These are phyloP conservation scores for Hymenochirus boettgeri DNA, from an alignment of 2,113 vertebrate genomes.

Conservation along the genomic window DNA sequence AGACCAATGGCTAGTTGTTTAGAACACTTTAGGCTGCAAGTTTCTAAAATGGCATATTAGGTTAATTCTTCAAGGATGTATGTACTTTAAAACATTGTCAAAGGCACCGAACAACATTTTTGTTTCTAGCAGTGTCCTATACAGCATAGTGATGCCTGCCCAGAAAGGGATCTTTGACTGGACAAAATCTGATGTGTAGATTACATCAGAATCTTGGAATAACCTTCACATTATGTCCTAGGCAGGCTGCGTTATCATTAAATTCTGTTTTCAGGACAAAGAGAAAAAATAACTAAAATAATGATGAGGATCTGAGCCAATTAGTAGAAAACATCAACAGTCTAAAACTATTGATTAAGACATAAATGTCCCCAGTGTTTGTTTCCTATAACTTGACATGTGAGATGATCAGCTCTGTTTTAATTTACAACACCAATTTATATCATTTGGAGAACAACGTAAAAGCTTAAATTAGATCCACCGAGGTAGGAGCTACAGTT, in stretches of 20 bases:
- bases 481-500: constrained; percentile 27
- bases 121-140: too few relatives aligned
- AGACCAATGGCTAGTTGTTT: too few relatives aligned
- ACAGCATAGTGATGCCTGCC: neutral
- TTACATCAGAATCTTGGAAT: constrained; percentile 20
- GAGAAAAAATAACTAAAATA: constrained; percentile 15
- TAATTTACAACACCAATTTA: constrained; percentile 20
- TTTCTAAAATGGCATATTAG: too few relatives aligned
- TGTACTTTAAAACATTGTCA: too few relatives aligned
- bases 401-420: constrained; percentile 18
- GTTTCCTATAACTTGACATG: constrained; percentile 20
- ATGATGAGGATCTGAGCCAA: constrained; percentile 35
- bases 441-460: constrained; percentile 28
- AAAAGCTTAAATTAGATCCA: constrained; percentile 36
- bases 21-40: too few relatives aligned
- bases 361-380: constrained; percentile 25
- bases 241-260: constrained; percentile 36
- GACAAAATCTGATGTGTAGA: neutral
- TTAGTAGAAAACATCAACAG: constrained; percentile 37
- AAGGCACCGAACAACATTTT: too few relatives aligned
- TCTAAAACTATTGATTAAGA: constrained; percentile 37
- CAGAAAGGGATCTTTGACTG: neutral
- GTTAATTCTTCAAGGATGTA: too few relatives aligned
- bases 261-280: constrained; percentile 6
- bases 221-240: constrained; percentile 36